Evolutionary conservation across 2,888 invertebrate genomes (phyloP), one percentile per base, ranked within the genome.

Genomic region (Cenopis cana): DNA sequence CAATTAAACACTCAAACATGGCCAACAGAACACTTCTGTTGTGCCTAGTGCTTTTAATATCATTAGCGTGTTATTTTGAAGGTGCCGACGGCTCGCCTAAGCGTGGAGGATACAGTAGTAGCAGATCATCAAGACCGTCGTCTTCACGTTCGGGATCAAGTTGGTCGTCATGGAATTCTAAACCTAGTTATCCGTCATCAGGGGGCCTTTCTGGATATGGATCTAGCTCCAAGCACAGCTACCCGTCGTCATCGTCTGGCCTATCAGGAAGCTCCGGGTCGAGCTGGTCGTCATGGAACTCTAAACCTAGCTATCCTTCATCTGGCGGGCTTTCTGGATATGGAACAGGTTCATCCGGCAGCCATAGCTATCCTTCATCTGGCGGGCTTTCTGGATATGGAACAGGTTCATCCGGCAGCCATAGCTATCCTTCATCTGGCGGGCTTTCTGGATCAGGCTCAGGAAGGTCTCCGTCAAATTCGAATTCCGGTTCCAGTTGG

Each of bases 11-110:
- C 9, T 70, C 59, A 69, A 83, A 77, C 73, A 90, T 90, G 91
- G 87, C 83, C 81, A 87, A 81, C 82, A 89, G 82, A 78, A 78
- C 73, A 76, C 64, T 85, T 76, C 78, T 90, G 83, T 85, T 89
- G 82, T 85, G 87, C 79, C 82, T 90, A 17, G 81, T 89, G 68
- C 74, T 89, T 73, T 76, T 82, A 72, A 82, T 82, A 79, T 69
- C 84, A 49, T 78, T 81, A 62, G 77, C 82, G 46, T 80, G 82
- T 75, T 78, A 81, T 61, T 79, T 81, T 67, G 82, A 86, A 77
- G 82, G 87, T 76, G 68, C 78, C 55, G 76, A 82, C 55, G 74
- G 76, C 8, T 29, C 33, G 5, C 49, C 61, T 20, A 74, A 82
- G 65, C 72, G 84, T 2, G 59, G 74, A 38, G 69, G 75, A 18